A percentile compares a stretch with the other conserved stretches of the same genome.
Evolutionary conservation across 2,888 invertebrate species (phyloP).

Genomic region (Ectemnius cavifrons): DNA sequence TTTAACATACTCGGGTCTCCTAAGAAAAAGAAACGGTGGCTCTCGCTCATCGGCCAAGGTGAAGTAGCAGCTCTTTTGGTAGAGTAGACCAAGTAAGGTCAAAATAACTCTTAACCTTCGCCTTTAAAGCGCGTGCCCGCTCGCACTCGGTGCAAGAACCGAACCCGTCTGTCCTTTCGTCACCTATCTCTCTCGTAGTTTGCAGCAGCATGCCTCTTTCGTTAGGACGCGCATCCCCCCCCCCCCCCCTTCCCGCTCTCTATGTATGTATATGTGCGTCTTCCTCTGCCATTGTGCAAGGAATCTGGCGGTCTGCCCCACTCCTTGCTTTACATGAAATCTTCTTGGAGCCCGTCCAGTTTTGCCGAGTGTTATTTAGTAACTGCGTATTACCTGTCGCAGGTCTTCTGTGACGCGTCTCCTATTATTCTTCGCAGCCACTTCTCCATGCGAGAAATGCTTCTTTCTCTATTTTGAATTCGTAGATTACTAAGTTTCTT

Average conservation of each 20-base stretch:
- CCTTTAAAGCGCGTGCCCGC: constrained; percentile 7
- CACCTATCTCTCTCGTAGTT: neutral
- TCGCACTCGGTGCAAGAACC: constrained; percentile 13
- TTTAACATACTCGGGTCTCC: neutral
- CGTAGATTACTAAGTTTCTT: too few relatives aligned
- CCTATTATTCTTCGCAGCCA: too few relatives aligned
- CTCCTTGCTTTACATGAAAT: constrained; percentile 14
- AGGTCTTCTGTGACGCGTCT: neutral
- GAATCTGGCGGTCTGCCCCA: constrained; percentile 10
- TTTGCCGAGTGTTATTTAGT: constrained; percentile 35
- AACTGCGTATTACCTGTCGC: constrained; percentile 13
- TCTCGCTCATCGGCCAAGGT: neutral
- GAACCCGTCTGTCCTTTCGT: constrained; percentile 11
- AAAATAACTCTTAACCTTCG: constrained; percentile 27
- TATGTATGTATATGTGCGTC: neutral
- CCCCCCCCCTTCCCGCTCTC: neutral
- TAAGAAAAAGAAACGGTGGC: neutral
- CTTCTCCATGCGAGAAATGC: too few relatives aligned
- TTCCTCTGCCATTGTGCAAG: constrained; percentile 12
- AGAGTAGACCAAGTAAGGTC: constrained; percentile 27
- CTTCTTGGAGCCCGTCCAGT: constrained; percentile 42
- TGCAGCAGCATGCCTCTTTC: neutral
- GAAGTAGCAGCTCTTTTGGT: constrained; percentile 7
- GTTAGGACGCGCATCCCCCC: neutral
- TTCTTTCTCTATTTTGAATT: too few relatives aligned